Evolutionary conservation across 64 coral and sea anemone species (phyloP).

Genomic region (Dendrophyllia cribrosa): DNA sequence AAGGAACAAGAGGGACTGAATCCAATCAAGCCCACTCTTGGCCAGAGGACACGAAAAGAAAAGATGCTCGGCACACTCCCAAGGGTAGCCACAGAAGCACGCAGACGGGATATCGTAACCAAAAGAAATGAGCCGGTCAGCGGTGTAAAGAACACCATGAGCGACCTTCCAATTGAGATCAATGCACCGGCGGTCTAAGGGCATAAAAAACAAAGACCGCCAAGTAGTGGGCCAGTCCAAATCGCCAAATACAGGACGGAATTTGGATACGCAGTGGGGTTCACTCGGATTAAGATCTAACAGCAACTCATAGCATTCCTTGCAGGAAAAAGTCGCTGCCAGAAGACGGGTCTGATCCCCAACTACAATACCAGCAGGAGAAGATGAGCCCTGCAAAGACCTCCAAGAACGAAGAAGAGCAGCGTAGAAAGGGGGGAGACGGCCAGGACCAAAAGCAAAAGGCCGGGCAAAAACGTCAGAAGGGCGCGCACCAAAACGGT

Average conservation of each 20-base stretch:
- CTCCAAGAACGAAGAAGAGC: not conserved
- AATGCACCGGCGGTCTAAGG: not conserved
- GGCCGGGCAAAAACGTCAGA: not conserved
- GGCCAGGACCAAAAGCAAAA: not conserved
- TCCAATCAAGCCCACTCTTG: not conserved
- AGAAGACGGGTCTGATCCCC: too few relatives aligned
- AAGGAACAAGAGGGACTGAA: too few relatives aligned
- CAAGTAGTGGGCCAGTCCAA: not conserved
- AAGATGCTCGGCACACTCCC: not conserved
- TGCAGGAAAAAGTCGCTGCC: not conserved
- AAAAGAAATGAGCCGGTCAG: not conserved
- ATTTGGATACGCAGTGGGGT: not conserved
- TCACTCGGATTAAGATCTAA: not conserved
- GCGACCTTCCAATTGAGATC: slow-evolving; percentile 18
- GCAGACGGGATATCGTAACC: not conserved
- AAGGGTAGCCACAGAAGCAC: not conserved
- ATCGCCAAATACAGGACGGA: not conserved
- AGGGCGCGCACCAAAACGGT: not conserved
- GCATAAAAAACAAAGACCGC: not conserved
- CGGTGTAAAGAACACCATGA: not conserved
- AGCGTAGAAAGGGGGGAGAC: not conserved
- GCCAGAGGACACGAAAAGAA: not conserved
- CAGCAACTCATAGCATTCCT: not conserved
- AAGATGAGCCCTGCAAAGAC: too few relatives aligned
- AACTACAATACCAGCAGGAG: too few relatives aligned